Percentiles rank a stretch among this genome's conserved stretches.
Evolutionary conservation across 2,797 vertebrate species (phyloP).

Genomic region (Decapterus maruadsi): DNA sequence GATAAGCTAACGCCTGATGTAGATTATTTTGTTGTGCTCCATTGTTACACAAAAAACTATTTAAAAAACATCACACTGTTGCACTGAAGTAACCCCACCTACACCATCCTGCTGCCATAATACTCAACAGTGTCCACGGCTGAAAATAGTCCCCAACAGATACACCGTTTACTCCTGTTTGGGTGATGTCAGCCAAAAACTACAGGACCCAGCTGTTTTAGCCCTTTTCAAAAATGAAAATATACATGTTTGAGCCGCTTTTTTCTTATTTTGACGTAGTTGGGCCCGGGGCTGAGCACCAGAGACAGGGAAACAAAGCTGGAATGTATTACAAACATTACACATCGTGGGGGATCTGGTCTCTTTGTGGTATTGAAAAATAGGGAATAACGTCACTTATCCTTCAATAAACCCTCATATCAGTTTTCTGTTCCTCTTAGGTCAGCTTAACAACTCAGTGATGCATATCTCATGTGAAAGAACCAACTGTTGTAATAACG

Average conservation of each 20-base stretch:
- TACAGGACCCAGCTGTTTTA: not conserved
- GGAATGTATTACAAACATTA: not conserved
- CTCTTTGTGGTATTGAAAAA: not conserved
- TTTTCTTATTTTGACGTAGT: not conserved
- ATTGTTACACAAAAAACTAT: conserved; percentile 9
- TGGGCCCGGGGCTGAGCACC: not conserved
- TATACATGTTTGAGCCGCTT: not conserved
- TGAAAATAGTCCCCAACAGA: conserved; percentile 10
- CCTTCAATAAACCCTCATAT: not conserved
- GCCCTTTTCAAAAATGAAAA: not conserved
- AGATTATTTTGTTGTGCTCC: not conserved
- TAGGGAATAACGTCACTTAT: not conserved
- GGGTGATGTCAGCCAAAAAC: not conserved
- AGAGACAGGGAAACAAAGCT: not conserved
- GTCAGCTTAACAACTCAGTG: not conserved
- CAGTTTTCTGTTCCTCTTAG: not conserved
- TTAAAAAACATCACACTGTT: conserved; percentile 12
- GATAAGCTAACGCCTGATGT: not conserved
- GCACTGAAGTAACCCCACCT: conserved; percentile 4
- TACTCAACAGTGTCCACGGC: not conserved
- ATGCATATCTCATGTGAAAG: not conserved
- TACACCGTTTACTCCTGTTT: not conserved
- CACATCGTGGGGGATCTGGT: not conserved
- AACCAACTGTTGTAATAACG: not conserved
- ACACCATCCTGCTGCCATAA: conserved; percentile 9